Evolutionary conservation across 2,797 vertebrate genomes (phyloP), one percentile per base, ranked within the genome.

Genomic region (Lagocephalus sceleratus): DNA sequence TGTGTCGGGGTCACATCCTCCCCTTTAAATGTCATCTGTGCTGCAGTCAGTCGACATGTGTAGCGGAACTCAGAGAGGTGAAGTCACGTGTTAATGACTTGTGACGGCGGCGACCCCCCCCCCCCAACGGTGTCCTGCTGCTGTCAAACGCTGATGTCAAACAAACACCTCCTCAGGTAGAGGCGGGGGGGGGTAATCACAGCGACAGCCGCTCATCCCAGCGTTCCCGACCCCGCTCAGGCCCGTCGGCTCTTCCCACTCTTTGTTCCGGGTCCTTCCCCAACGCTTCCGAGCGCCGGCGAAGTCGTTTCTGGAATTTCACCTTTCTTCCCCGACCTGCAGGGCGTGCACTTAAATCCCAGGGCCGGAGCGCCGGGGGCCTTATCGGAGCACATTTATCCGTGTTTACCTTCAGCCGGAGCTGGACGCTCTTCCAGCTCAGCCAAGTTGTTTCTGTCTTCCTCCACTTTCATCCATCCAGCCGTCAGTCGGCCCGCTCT

Each of bases 101-200:
- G 72, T 91, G 90, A 90, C 90, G 90, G 85, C 82, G 83, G 79
- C 75, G 85, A 87, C 83, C 82, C 84, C 79, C 81, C 63, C 70
- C 57, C 41, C 72, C 42, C 60, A 78, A 75, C 78, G 82, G 63
- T 73, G 87, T 92, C 91, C 90, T 79, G 77, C 68, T 76, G 86
- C 91, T 90, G 92, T 92, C 92, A 93, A 85, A 89, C 80, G 85
- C 77, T 82, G 87, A 85, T 91, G 92, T 92, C 90, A 92, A 92
- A 92, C 92, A 92, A 92, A 92, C 92, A 91, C 91, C 88, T 93
- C 90, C 89, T 93, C 89, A 90, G 91, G 90, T 92, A 92, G 82
- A 79, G 63, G 69, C 3, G 17, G 5, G 9, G 42, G 81, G 86
- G 82, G 83, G 85, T 92, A 92, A 94, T 93, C 89, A 86, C 87